phyloP scores from a whole-genome alignment of 2,113 vertebrate genomes.

The Diadophis punctatus region DNA sequence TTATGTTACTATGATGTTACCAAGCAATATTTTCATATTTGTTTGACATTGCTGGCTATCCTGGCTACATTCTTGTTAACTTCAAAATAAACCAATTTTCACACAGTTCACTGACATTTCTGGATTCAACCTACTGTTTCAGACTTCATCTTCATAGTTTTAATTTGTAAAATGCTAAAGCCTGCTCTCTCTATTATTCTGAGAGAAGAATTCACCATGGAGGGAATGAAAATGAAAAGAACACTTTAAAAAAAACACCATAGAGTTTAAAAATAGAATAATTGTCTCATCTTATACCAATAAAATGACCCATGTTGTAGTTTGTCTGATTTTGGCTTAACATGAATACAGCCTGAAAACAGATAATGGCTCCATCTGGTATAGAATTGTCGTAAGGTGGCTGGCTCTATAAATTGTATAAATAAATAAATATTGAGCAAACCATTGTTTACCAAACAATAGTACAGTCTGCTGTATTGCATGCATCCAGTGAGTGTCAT shows the following conservation, averaged over 20 bases:
- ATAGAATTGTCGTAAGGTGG: not conserved
- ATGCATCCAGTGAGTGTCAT: not conserved
- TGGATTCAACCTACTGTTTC: slow-evolving; percentile 12
- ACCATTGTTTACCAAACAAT: not conserved
- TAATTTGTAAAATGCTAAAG: slow-evolving; percentile 27
- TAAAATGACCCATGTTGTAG: not conserved
- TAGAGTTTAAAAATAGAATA: slow-evolving; percentile 6
- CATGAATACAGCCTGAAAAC: not conserved
- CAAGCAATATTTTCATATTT: slow-evolving; percentile 48
- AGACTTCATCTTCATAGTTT: not conserved
- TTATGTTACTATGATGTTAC: slow-evolving; percentile 55
- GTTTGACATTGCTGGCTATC: slow-evolving; percentile 17
- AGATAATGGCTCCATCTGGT: not conserved
- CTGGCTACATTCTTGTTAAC: slow-evolving; percentile 38
- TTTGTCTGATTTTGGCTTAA: not conserved
- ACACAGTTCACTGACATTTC: slow-evolving; percentile 28
- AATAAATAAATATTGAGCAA: not conserved
- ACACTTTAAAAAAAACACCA: not conserved
- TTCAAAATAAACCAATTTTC: slow-evolving; percentile 37
- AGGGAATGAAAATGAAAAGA: slow-evolving; percentile 14
- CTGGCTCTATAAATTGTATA: not conserved
- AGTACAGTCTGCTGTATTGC: not conserved
- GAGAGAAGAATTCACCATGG: slow-evolving; percentile 7
- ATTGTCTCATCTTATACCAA: slow-evolving; percentile 19
- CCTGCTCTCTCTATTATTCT: not conserved